Conservation (phyloP, 2,888 invertebrate species). For the Ophion costatus region DNA sequence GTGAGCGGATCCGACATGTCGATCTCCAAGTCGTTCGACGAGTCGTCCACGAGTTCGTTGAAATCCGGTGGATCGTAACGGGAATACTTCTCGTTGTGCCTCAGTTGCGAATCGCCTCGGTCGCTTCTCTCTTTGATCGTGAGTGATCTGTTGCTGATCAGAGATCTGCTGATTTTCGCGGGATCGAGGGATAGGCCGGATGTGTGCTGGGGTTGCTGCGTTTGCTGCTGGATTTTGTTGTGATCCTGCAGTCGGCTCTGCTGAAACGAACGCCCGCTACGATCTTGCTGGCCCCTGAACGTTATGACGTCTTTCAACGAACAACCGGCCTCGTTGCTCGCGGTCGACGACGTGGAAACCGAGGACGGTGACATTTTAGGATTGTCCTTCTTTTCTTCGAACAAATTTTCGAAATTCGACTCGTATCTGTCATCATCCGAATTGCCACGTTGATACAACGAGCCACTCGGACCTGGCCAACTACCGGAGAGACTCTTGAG, state of each 20-base stretch:
- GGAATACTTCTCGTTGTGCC: constrained; percentile 84
- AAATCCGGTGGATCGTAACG: constrained; percentile 90
- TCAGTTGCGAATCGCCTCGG: constrained; percentile 65
- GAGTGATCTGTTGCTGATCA: constrained; percentile 69
- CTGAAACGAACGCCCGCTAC: constrained; percentile 72
- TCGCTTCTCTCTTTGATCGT: constrained; percentile 75
- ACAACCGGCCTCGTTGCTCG: constrained; percentile 86
- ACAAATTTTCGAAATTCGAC: constrained; percentile 92
- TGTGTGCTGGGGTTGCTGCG: constrained; percentile 80
- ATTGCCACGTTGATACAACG: constrained; percentile 86
- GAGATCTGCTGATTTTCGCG: constrained; percentile 69
- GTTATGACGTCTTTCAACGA: constrained; percentile 88
- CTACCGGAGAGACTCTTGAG: constrained; percentile 94
- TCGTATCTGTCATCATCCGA: constrained; percentile 88
- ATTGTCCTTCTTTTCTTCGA: constrained; percentile 91
- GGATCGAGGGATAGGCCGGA: constrained; percentile 79
- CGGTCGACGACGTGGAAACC: constrained; percentile 86
- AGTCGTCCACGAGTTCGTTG: constrained; percentile 90
- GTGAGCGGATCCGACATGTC: constrained; percentile 90
- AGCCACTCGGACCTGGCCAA: constrained; percentile 90
- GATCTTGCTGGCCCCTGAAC: constrained; percentile 82
- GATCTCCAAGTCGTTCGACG: constrained; percentile 91
- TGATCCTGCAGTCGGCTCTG: constrained; percentile 71
- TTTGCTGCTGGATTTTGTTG: constrained; percentile 74
- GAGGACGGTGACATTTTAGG: constrained; percentile 88